phyloP scores from a whole-genome alignment of 2,888 invertebrate genomes.

The Spodoptera picta region DNA sequence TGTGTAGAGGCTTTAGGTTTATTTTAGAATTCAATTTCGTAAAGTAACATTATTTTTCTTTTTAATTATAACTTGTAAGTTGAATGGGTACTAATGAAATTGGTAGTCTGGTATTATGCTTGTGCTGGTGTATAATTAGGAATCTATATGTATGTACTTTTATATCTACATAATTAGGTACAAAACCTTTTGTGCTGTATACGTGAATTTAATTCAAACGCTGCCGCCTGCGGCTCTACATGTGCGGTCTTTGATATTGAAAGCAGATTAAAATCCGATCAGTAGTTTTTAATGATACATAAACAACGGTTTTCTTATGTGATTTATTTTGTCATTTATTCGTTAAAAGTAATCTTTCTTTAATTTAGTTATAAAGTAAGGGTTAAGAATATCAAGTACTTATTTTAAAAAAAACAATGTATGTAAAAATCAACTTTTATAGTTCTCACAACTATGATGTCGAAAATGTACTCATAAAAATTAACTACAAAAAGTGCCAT shows the following conservation, averaged over 20 bases:
- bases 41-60: not conserved
- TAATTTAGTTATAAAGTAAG: conserved; percentile 2
- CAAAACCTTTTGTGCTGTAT: conserved; percentile 16
- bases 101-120: conserved; percentile 11
- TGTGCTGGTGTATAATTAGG: conserved; percentile 14
- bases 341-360: conserved; percentile 17
- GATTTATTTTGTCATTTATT: too few relatives aligned
- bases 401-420: too few relatives aligned
- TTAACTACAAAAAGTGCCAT: conserved; percentile 36
- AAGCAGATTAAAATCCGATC: conserved; percentile 50
- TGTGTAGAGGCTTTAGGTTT: not conserved
- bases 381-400: too few relatives aligned
- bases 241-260: conserved; percentile 45
- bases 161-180: not conserved
- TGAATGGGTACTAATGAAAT: conserved; percentile 11
- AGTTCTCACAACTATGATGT: not conserved
- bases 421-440: too few relatives aligned
- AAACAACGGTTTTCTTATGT: conserved; percentile 39
- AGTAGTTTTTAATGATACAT: conserved; percentile 49
- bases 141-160: conserved; percentile 43
- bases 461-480: conserved; percentile 5
- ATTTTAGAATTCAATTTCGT: conserved; percentile 8
- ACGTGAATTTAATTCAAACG: conserved; percentile 42
- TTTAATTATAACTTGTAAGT: conserved; percentile 20
- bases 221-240: conserved; percentile 37